Base-by-base conservation (phyloP, 2,113 vertebrate species). In the Neoarius graeffei region DNA sequence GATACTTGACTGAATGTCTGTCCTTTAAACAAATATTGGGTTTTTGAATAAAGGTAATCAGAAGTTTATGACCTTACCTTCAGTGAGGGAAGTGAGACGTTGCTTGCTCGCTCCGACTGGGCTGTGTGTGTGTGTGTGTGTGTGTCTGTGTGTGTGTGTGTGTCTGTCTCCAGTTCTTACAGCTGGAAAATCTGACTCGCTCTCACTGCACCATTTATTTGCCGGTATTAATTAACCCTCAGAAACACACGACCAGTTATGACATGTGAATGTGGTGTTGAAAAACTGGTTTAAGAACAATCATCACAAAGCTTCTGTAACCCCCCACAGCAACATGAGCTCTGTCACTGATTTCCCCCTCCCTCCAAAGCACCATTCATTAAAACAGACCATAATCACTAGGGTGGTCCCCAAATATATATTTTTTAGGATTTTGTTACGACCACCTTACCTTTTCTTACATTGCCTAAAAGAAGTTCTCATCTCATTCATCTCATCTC, bases 181-280 rank as follows among this genome's bases (percentile, higher is more conserved):
- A 86, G 85, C 92, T 91, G 95, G 95, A 95, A 96, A 95, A 92
- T 94, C 74, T 95, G 95, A 96, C 90, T 94, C 92, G 91, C 62
- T 73, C 79, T 57, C 87, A 83, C 89, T 87, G 86, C 89, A 87
- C 88, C 80, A 59, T 89, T 93, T 85, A 90, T 88, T 90, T 90
- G 88, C 89, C 89, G 84, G 50, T 48, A 25, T 79, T 59, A 54
- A 64, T 62, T 4, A 60, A 59, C 8, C 20, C 7, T 52, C 48
- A 62, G 19, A 81, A 23, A 62, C 10, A 48, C 57, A 23, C 10
- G 6, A 13, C 27, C 9, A 15, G 35, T 13, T 14, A 59, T 5
- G 5, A 62, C 10, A 27, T 9, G 13, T 35, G 54, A 30, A 57
- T 57, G 48, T 79, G 11, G 25, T 14, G 50, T 54, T 52, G 13